phyloP scores from a whole-genome alignment of 1,140 invertebrate species.

The Rhopalosiphum maidis region DNA sequence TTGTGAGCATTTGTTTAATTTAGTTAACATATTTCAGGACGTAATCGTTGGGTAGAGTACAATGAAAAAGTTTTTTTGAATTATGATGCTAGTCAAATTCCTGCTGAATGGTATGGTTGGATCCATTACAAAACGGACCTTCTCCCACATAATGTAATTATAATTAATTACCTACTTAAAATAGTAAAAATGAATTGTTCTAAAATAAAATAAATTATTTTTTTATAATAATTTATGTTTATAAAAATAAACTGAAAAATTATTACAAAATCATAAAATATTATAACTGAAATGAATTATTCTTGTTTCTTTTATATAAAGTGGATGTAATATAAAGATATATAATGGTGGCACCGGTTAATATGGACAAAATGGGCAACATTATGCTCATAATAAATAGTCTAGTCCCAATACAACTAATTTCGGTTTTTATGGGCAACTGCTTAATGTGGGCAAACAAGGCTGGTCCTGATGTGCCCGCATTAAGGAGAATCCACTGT shows the following conservation, averaged over 20 bases:
- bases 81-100: conserved; percentile 93
- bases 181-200: background rate
- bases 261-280: background rate
- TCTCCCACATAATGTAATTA: conserved; percentile 67
- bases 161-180: background rate
- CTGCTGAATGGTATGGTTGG: conserved; percentile 92
- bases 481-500: too few relatives aligned
- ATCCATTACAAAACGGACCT: conserved; percentile 84
- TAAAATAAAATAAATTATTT: too few relatives aligned
- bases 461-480: too few relatives aligned
- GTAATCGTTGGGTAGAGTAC: conserved; percentile 95
- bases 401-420: too few relatives aligned
- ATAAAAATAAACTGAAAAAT: background rate
- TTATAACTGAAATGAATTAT: background rate
- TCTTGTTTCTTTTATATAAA: background rate
- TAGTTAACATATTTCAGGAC: conserved; percentile 64
- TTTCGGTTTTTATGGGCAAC: too few relatives aligned
- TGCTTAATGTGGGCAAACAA: too few relatives aligned
- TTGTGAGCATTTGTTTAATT: conserved; percentile 59
- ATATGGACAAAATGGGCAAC: too few relatives aligned
- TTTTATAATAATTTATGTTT: too few relatives aligned
- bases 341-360: too few relatives aligned
- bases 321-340: too few relatives aligned
- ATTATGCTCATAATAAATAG: too few relatives aligned
- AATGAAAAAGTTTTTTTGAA: conserved; percentile 76